These are phyloP conservation scores for Aphodius sticticus DNA, from an alignment of 2,888 invertebrate genomes.

Conservation along the genomic window DNA sequence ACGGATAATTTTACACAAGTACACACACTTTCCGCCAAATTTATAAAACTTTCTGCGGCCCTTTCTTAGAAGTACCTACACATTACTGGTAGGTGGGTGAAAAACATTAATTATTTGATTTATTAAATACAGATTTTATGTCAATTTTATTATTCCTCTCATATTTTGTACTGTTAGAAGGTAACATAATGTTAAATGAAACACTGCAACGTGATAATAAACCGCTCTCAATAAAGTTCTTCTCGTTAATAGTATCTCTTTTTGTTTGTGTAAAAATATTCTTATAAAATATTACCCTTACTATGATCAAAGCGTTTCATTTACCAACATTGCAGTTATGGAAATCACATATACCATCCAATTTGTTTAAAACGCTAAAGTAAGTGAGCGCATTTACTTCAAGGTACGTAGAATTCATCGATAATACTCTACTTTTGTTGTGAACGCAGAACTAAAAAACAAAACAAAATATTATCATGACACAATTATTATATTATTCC, in stretches of 20 bases:
- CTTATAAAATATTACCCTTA: conserved; percentile 19
- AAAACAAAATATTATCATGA: not conserved
- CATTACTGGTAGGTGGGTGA: not conserved
- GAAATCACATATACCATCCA: not conserved
- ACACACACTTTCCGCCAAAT: not conserved
- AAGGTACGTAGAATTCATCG: not conserved
- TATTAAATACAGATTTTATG: not conserved
- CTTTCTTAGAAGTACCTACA: not conserved
- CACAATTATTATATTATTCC: not conserved
- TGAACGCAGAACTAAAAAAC: not conserved
- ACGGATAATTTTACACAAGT: not conserved
- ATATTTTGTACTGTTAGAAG: not conserved
- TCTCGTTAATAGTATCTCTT: not conserved
- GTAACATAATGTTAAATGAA: not conserved
- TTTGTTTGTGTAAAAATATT: not conserved
- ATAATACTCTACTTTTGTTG: not conserved
- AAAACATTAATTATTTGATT: not conserved
- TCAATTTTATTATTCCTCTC: not conserved
- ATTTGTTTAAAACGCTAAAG: not conserved
- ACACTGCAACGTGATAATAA: not conserved
- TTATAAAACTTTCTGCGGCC: not conserved
- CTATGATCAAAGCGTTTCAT: conserved; percentile 13
- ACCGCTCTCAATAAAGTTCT: not conserved
- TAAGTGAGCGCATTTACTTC: not conserved
- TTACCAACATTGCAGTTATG: conserved; percentile 19